phyloP scores from a whole-genome alignment of 2,797 vertebrate genomes.

The Sebastes minor region DNA sequence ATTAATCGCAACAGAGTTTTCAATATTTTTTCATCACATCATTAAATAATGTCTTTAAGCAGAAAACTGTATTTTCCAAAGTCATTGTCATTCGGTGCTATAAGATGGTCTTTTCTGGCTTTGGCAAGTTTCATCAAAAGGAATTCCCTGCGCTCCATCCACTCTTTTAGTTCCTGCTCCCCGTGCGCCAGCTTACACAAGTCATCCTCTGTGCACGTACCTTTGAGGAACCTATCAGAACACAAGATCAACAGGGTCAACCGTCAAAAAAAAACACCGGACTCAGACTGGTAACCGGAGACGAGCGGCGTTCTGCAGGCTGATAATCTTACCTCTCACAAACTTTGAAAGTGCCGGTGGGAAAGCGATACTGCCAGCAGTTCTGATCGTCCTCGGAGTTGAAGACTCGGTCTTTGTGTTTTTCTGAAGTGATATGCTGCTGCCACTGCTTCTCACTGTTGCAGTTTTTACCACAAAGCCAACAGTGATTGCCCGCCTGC shows the following conservation, averaged over 20 bases:
- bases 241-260: conserved; percentile 3
- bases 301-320: accelerated
- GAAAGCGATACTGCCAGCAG: conserved; percentile 99
- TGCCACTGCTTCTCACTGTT: conserved; percentile 99
- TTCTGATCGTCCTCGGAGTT: conserved; percentile 97
- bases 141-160: conserved; percentile 93
- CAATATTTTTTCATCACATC: conserved; percentile 39
- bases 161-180: conserved; percentile 92
- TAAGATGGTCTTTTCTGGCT: conserved; percentile 97
- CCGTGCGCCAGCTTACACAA: conserved; percentile 95
- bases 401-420: conserved; percentile 98
- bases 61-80: conserved; percentile 99
- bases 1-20: conserved; percentile 46
- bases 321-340: conserved; percentile 88
- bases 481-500: conserved; percentile 96
- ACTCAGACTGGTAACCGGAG: not conserved
- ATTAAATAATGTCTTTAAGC: conserved; percentile 98
- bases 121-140: conserved; percentile 97
- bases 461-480: conserved; percentile 99
- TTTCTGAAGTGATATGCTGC: conserved; percentile 97
- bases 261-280: not conserved
- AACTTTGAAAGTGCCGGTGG: conserved; percentile 93
- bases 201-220: conserved; percentile 89
- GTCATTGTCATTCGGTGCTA: conserved; percentile 98
- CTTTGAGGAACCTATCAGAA: conserved; percentile 86